Evolutionary conservation across 1,140 invertebrate species (phyloP), one percentile per base, ranked within the genome.

Genomic region (Drosophila cardini): DNA sequence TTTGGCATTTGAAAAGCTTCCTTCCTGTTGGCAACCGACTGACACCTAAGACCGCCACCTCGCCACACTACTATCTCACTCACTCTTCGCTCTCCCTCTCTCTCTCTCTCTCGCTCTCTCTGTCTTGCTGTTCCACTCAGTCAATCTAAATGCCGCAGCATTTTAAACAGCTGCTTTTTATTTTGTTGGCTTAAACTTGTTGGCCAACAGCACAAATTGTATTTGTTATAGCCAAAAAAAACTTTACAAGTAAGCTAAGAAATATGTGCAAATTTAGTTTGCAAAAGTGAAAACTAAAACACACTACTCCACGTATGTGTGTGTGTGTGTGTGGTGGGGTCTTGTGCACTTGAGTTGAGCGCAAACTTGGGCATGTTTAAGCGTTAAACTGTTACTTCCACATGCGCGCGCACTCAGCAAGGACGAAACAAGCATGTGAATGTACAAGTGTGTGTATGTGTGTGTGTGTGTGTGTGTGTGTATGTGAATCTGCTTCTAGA

Each of bases 371-470:
- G 79, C 83, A 82, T 87, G 83, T 87, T 87, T 81, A 72, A 86
- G 83, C 82, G 83, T 80, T 87, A 87, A 85, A 86, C 82, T 87
- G 82, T 83, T 87, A 86, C 79, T 86, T 86, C 83, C 83, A 83
- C 83, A 87, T 82, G 79, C 72, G 58, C 72, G 67, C 58, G 58
- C 67, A 70, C 58, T 58, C 26, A 36, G 36, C 50, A n/a, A 43
- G 34, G 50, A 36, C 42, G 40, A 26, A 9, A 40, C 13, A 11
- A 40, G 18, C 15, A 36, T 26, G 21, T 26, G 21, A 26, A 26
- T 26, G 21, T 26, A 21, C n/a, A 48, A 61, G 26, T 32, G 48
- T 38, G 43, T 38, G 38, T n/a, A 26, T n/a, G 7, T 18, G 45
- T 6, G n/a, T 26, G 34, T 38, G 36, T 21, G 21, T 26, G n/a